Base-by-base conservation (phyloP, 2,888 invertebrate species). In the Agriopis aurantiaria region DNA sequence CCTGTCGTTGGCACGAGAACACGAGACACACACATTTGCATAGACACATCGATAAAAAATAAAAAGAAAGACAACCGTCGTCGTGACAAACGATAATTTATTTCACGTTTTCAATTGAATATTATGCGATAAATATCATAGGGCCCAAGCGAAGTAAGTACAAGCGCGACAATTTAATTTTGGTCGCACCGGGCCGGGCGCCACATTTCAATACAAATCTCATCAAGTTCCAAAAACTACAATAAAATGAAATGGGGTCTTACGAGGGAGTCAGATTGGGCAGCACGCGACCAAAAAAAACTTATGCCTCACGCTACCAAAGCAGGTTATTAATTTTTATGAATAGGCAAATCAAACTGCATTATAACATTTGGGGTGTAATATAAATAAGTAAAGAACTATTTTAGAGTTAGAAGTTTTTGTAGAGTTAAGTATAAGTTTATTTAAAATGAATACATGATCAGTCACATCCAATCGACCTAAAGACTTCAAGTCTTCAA, bases 1-100 rank as follows among this genome's bases (percentile, higher is more conserved):
- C 93, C 93, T 93, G 94, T 94, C 92, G 91, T 86, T 82, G 85
- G 91, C 92, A 92, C 92, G 92, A 91, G 92, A 91, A 89, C 92
- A 91, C 91, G 91, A 91, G 92, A 91, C 88, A 89, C 85, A 89
- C 85, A 73, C 91, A 94, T 94, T 93, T 92, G 91, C 93, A 94
- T 94, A 92, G 89, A 91, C 88, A 90, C 88, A 33, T 33, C 82
- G 56, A 56, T 63, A 71, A 69, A 57, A 69, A 64, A 58, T 14
- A 58, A 67, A 48, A 52, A 48, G 43, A 55, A 14, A 87, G 53
- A 66, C 63, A 65, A 60, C 53, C 52, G 53, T 69, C 55, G 57
- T 69, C 70, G 80, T 74, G 72, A 75, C 68, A 73, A 77, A 73
- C 78, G 76, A 80, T 77, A 65, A 79, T 81, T 64, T 71, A 60